Evolutionary conservation across 2,797 vertebrate species (phyloP), one percentile per base, ranked within the genome.

Genomic region (Argya squamiceps): DNA sequence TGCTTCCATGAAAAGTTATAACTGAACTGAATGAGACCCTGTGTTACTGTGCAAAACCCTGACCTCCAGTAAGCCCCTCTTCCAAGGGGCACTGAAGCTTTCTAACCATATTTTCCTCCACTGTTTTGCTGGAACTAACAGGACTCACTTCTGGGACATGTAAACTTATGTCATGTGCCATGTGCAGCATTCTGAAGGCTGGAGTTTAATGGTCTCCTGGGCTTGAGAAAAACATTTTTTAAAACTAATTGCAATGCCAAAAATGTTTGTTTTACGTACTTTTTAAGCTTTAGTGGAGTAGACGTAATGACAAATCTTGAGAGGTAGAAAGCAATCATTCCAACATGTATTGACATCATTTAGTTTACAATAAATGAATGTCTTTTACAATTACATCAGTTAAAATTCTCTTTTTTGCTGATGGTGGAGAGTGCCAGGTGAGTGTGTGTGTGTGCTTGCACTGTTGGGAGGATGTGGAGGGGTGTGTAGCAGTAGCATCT

Each of bases 361-460:
- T 75, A 47, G 4, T 78, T 88, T 81, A 15, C 39, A 75, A 29
- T 21, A 47, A 60, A 43, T 49, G 0, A 47, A 30, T 47, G 12
- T 21, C 4, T 88, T 73, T 46, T 55, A 44, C 32, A 63, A 23
- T 52, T 78, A 20, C 12, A 39, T 63, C 6, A 23, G 16, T 24
- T 67, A 50, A 80, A 88, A 37, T 15, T 37, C 4, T 39, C 23
- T 19, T 10, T 64, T 85, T 63, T 80, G 26, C 17, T 60, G 27
- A 15, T 55, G 39, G 3, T 39, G 10, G 9, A 21, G 68, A 46
- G 30, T 39, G 23, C 21, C 17, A 41, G 37, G 15, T 3, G 32
- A 7, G 10, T 3, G 12, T 43, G 6, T n/a, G 7, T 17, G 4
- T 37, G 10, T 19, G 12, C 1, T 27, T 7, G 17, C 41, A 34